Evolutionary conservation across 2,113 vertebrate genomes (phyloP).

Genomic region (Campylomormyrus numenius): DNA sequence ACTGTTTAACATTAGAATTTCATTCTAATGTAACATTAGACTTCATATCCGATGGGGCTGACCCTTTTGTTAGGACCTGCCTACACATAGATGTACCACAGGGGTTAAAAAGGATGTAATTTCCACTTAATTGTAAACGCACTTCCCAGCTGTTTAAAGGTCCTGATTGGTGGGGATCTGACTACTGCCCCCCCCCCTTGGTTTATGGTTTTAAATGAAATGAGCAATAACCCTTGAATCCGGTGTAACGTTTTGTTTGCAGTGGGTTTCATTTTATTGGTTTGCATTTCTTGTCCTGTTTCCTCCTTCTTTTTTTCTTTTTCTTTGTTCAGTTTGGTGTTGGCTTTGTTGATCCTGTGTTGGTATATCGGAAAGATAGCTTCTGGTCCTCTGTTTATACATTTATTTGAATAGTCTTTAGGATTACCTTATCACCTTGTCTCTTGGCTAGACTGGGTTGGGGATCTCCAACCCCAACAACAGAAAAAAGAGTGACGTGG

Average conservation of each 20-base stretch:
- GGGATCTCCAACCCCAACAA: neutral
- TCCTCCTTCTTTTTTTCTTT: neutral
- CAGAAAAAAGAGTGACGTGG: neutral
- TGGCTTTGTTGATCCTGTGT: neutral
- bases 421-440: neutral
- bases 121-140: neutral
- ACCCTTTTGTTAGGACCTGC: neutral
- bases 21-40: neutral
- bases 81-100: neutral
- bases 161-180: neutral
- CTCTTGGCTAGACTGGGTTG: neutral
- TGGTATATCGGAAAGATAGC: neutral
- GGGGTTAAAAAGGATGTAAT: neutral
- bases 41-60: neutral
- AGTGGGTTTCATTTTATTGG: neutral
- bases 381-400: too few relatives aligned
- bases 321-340: neutral
- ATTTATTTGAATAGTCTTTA: too few relatives aligned
- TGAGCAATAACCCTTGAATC: neutral
- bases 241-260: neutral
- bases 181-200: neutral
- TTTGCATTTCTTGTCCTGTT: neutral
- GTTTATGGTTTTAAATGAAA: neutral
- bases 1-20: neutral
- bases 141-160: neutral